A percentile compares a stretch with the other conserved stretches of the same genome.
These are phyloP conservation scores for Limnephilus rhombicus DNA, from an alignment of 2,888 invertebrate species.

Conservation along the genomic window DNA sequence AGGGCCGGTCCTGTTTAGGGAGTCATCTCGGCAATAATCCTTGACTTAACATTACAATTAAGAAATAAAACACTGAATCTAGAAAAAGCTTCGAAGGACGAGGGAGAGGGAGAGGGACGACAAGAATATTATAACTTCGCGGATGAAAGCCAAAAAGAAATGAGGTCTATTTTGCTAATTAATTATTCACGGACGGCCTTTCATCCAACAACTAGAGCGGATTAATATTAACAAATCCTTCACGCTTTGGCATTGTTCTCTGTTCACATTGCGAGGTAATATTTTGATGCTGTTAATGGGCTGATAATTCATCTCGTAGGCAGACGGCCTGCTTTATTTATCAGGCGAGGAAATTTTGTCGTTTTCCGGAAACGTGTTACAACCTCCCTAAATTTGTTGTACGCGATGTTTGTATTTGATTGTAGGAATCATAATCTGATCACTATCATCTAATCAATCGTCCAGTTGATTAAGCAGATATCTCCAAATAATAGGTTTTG, in stretches of 20 bases:
- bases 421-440: background rate
- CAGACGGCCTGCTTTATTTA: background rate
- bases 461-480: no score
- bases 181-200: background rate
- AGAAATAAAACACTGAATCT: background rate
- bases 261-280: background rate
- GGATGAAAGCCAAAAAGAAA: background rate
- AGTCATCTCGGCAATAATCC: background rate
- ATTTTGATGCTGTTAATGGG: background rate
- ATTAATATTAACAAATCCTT: constrained; percentile 1
- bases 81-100: background rate
- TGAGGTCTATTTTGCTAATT: background rate
- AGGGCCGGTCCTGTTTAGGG: background rate
- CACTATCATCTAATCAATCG: no score
- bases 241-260: background rate
- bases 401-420: background rate
- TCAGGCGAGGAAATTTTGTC: background rate
- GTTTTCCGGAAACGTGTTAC: background rate
- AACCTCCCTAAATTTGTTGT: background rate
- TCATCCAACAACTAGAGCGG: background rate
- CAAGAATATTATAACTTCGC: background rate
- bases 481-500: no score
- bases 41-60: background rate
- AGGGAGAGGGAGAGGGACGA: background rate
- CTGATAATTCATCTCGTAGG: background rate